phyloP scores from a whole-genome alignment of 2,797 vertebrate species.

The Sebastes nivosus region DNA sequence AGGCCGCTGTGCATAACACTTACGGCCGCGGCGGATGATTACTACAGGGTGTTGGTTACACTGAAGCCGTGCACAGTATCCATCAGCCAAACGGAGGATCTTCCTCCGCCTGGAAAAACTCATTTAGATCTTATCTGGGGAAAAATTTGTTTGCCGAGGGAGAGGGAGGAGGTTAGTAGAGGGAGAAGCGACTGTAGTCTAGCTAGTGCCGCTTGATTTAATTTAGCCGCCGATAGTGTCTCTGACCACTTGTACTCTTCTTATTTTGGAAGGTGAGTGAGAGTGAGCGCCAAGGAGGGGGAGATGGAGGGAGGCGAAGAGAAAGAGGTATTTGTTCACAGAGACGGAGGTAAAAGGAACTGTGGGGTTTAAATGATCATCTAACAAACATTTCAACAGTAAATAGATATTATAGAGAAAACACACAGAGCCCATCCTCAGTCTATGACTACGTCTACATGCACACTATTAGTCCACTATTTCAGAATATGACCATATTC shows the following conservation, averaged over 20 bases:
- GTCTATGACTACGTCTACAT: neutral
- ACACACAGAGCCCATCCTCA: neutral
- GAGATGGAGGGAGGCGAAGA: slow-evolving; percentile 30
- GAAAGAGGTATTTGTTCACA: slow-evolving; percentile 60
- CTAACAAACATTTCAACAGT: neutral
- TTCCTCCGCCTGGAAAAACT: slow-evolving; percentile 81
- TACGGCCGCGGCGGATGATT: slow-evolving; percentile 68
- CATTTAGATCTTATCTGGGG: slow-evolving; percentile 87
- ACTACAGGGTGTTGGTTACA: slow-evolving; percentile 65
- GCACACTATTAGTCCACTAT: fast-evolving
- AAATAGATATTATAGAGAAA: neutral
- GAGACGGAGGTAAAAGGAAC: slow-evolving; percentile 13
- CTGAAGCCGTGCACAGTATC: slow-evolving; percentile 67
- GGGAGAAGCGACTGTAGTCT: slow-evolving; percentile 69
- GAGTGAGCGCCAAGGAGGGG: slow-evolving; percentile 35
- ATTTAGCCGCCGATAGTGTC: slow-evolving; percentile 81
- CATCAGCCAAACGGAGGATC: slow-evolving; percentile 77
- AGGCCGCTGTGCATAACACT: slow-evolving; percentile 48
- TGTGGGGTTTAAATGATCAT: slow-evolving; percentile 17
- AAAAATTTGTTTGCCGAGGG: slow-evolving; percentile 78
- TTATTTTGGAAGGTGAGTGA: slow-evolving; percentile 71
- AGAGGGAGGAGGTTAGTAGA: slow-evolving; percentile 52
- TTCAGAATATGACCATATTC: no score
- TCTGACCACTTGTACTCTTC: slow-evolving; percentile 76
- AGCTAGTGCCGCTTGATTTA: slow-evolving; percentile 79